Conservation (phyloP, 1,140 invertebrate genomes). For the Drosophila teissieri region DNA sequence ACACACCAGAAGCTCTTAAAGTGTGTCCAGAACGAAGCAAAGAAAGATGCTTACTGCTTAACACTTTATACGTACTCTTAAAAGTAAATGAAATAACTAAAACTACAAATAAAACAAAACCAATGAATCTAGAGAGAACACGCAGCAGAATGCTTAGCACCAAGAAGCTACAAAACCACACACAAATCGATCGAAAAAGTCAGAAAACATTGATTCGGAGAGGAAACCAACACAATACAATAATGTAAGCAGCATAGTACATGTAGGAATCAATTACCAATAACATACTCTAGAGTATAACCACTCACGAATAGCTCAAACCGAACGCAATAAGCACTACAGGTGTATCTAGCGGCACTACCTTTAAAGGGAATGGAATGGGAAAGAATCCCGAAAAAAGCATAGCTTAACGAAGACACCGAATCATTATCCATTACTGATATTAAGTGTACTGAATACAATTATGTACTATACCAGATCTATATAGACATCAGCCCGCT, state of each 20-base stretch:
- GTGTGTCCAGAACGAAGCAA: conserved; percentile 23
- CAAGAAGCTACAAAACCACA: conserved; percentile 76
- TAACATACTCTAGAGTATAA: conserved; percentile 38
- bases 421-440: conserved; percentile 28
- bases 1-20: conserved; percentile 12
- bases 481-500: conserved; percentile 37
- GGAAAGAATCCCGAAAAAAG: conserved; percentile 23
- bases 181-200: conserved; percentile 52
- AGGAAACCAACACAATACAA: conserved; percentile 24
- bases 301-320: conserved; percentile 50
- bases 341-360: conserved; percentile 24
- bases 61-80: conserved; percentile 43
- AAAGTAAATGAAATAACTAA: conserved; percentile 25
- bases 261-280: conserved; percentile 52
- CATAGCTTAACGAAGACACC: conserved; percentile 35
- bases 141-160: conserved; percentile 80
- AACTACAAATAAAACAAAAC: conserved; percentile 31
- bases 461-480: conserved; percentile 30
- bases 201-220: conserved; percentile 36
- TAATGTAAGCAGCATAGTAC: conserved; percentile 53
- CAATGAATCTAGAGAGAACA: conserved; percentile 62
- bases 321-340: conserved; percentile 31
- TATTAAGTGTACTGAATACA: conserved; percentile 49
- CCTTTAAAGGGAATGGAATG: conserved; percentile 14
- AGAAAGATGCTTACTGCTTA: conserved; percentile 46